Evolutionary conservation across 1,140 invertebrate genomes (phyloP), one percentile per base, ranked within the genome.

Genomic region (Rhopalosiphum padi): DNA sequence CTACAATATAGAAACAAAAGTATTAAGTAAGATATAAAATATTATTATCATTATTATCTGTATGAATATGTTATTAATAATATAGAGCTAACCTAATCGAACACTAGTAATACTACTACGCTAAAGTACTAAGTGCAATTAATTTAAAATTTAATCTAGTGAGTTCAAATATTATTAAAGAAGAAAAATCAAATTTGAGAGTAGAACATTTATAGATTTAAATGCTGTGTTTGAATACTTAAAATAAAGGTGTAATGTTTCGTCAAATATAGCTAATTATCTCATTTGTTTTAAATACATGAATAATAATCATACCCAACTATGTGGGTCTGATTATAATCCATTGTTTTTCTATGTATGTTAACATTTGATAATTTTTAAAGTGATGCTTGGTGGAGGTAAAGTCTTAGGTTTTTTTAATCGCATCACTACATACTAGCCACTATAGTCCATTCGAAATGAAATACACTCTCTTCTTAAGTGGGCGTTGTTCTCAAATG

Each of bases 271-370:
- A 82, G n/a, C 43, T 91, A 91, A 91, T 91, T 91, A 51, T 30
- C 46, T 91, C 90, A 35, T 91, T 91, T 91, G 90, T 82, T 91
- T 53, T n/a, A 51, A 85, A 85, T 46, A 51, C 48, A 91, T 82
- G 90, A 91, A 91, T 83, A 91, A 77, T 91, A 91, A 83, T 51
- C 77, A 85, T 53, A 30, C 48, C 8, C 46, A 85, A 43, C 46
- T 37, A 55, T 85, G 91, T 86, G 91, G 82, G 91, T 93, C 91
- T 85, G 91, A 93, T 93, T 93, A 86, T 41, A 85, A 93, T 53
- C 68, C 82, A 93, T 93, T 93, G 91, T 93, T 93, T 93, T 86
- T 21, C 9, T n/a, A n/a, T 11, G 46, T 53, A 35, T 51, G 82
- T 55, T 92, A 51, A 92, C 77, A 51, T 21, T 41, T 85, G 46